A percentile compares a stretch with the other conserved stretches of the same genome.
Evolutionary conservation across 2,797 vertebrate genomes (phyloP).

Genomic region (Tolypeutes matacus): DNA sequence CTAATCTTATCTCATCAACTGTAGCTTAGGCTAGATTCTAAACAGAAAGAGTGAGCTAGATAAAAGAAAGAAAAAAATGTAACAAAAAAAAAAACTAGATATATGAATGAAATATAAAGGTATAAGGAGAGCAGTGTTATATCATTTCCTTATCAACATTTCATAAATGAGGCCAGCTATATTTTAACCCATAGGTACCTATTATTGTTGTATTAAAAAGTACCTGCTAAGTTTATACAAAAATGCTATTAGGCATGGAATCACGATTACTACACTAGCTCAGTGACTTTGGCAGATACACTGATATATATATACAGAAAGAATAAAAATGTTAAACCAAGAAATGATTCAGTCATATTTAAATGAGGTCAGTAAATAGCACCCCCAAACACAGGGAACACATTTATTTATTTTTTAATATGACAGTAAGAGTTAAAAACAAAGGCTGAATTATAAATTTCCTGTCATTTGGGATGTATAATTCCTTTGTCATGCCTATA

Average conservation of each 20-base stretch:
- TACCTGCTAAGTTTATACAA: background rate
- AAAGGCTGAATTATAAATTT: conserved; percentile 1
- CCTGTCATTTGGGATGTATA: background rate
- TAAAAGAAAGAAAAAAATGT: background rate
- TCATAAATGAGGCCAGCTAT: background rate
- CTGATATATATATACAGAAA: background rate
- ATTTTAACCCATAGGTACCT: background rate
- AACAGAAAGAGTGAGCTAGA: background rate
- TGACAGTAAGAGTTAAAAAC: background rate
- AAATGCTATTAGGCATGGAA: background rate
- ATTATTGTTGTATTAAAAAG: background rate
- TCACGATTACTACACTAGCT: background rate
- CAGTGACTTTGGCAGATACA: background rate
- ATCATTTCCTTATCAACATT: background rate
- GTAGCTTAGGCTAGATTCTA: background rate
- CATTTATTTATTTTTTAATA: background rate
- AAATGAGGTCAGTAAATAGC: background rate
- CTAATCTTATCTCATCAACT: background rate
- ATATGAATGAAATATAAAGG: background rate
- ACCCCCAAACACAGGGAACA: background rate
- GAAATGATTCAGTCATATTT: background rate
- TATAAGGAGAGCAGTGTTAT: background rate
- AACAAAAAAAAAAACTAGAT: background rate
- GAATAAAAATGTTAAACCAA: conserved; percentile 26
- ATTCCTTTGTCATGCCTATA: background rate